Conservation (phyloP, 1,140 invertebrate species). For the Zeugodacus cucurbitae region DNA sequence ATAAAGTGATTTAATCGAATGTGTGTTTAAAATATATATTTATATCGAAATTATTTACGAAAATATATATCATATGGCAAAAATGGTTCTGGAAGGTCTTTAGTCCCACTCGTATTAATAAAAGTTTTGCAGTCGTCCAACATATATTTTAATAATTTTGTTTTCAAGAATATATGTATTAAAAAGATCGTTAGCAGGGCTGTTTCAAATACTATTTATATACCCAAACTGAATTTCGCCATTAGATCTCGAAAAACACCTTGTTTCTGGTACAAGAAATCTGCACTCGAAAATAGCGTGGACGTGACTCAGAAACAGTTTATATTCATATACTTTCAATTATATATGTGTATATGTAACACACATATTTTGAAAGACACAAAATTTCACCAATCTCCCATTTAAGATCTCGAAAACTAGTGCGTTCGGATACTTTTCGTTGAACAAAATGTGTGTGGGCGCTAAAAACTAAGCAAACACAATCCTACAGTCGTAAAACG, state of each 20-base stretch:
- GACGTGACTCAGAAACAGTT: not conserved
- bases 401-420: not conserved
- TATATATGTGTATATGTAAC: not conserved
- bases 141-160: too few species aligned
- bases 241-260: not conserved
- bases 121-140: too few species aligned
- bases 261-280: not conserved
- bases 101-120: too few species aligned
- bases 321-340: too few species aligned
- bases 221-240: not conserved
- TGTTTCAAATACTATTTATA: not conserved
- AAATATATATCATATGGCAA: too few species aligned
- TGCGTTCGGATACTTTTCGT: too few species aligned
- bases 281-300: not conserved
- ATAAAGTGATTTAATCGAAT: too few species aligned
- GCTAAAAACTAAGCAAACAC: not conserved
- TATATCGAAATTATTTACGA: too few species aligned
- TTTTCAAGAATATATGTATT: too few species aligned
- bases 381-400: not conserved
- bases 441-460: not conserved
- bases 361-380: not conserved
- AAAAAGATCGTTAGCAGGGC: not conserved
- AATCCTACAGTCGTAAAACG: not conserved
- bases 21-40: too few species aligned
- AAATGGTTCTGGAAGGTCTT: too few species aligned